Conservation (phyloP, 1,140 invertebrate species). For the Heliothis subflexa region DNA sequence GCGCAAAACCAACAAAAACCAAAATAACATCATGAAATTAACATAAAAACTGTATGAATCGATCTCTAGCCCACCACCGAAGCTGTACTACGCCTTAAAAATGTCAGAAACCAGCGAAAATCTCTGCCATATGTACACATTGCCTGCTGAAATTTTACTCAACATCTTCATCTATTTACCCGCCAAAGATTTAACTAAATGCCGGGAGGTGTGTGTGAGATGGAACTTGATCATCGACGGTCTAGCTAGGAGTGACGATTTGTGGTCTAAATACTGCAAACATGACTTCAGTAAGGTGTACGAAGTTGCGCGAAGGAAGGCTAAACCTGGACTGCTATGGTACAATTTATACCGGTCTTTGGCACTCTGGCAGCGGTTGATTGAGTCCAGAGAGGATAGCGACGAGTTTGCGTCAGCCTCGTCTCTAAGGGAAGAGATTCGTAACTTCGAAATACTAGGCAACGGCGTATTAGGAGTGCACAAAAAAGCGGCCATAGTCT, state of each 20-base stretch:
- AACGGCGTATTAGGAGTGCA: conserved; percentile 67
- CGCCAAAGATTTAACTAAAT: conserved; percentile 63
- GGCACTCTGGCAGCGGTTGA: conserved; percentile 65
- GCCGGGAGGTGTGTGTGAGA: conserved; percentile 63
- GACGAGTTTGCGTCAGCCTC: conserved; percentile 69
- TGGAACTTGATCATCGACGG: conserved; percentile 69
- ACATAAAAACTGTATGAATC: conserved; percentile 3
- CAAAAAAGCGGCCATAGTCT: conserved; percentile 60
- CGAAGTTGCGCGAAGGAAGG: conserved; percentile 54
- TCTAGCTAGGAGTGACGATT: conserved; percentile 53
- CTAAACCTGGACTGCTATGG: conserved; percentile 55
- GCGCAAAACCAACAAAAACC: neutral
- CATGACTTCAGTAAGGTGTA: conserved; percentile 63
- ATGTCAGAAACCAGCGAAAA: conserved; percentile 16
- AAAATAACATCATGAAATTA: conserved; percentile 24
- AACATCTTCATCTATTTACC: conserved; percentile 60
- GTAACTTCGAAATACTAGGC: conserved; percentile 58
- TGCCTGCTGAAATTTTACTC: conserved; percentile 69
- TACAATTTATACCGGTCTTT: conserved; percentile 67
- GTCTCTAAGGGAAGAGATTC: conserved; percentile 58
- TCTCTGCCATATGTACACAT: conserved; percentile 22
- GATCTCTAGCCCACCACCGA: neutral
- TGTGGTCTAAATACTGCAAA: conserved; percentile 65
- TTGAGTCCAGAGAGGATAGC: conserved; percentile 49
- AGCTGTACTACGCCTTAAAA: neutral